Evolutionary conservation across 2,797 vertebrate genomes (phyloP).

Genomic region (Leptatherina wallacei): DNA sequence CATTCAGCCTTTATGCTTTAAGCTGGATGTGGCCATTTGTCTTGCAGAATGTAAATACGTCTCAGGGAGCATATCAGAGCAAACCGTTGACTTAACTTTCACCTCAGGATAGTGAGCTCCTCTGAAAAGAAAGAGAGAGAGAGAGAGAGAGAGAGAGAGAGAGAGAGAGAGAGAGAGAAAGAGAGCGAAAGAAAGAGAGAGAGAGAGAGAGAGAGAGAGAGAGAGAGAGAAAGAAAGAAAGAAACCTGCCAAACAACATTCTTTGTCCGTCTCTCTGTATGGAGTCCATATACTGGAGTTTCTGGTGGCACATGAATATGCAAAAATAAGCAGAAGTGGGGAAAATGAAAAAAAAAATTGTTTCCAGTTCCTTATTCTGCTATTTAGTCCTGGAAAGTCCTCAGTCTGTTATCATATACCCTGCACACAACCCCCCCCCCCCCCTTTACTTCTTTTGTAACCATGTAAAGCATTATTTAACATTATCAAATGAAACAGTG

Average conservation of each 20-base stretch:
- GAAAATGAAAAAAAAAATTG: not conserved
- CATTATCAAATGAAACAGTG: not conserved
- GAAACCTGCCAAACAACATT: conserved; percentile 40
- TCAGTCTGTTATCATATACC: too few species aligned
- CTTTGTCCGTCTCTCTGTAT: not conserved
- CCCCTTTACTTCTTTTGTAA: not conserved
- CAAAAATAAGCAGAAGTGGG: conserved; percentile 29
- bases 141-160: not conserved
- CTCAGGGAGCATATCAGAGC: not conserved
- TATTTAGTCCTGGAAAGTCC: not conserved
- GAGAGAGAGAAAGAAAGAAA: not conserved
- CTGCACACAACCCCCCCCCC: too few species aligned
- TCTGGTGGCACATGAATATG: not conserved
- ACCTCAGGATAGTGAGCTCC: conserved; percentile 2
- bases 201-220: too few species aligned
- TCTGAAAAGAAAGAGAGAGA: not conserved
- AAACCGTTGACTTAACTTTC: conserved; percentile 4
- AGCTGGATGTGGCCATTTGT: not conserved
- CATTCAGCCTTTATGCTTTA: conserved; percentile 6
- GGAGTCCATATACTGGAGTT: not conserved
- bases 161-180: too few species aligned
- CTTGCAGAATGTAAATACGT: not conserved
- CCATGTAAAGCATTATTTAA: not conserved
- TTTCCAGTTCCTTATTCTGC: not conserved
- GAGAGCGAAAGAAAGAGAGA: too few species aligned